These are phyloP conservation scores for Eumeta japonica DNA, from an alignment of 1,140 invertebrate genomes.

Conservation along the genomic window DNA sequence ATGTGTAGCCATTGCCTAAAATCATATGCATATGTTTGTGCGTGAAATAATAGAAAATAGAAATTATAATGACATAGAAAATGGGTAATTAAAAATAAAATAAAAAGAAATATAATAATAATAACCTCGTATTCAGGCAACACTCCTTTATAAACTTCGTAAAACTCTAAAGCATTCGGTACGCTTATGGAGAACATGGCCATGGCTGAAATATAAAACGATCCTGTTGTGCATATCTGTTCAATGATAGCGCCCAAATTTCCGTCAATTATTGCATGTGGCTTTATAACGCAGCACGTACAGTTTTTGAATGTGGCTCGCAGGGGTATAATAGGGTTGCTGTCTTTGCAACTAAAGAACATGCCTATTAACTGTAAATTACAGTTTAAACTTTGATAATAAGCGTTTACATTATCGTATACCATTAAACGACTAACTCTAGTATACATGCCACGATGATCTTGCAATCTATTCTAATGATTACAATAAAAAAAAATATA, in stretches of 20 bases:
- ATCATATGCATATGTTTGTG: too few species aligned
- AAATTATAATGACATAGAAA: background rate
- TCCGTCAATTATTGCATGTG: slow-evolving; percentile 78
- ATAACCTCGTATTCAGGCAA: slow-evolving; percentile 75
- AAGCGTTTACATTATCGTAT: too few species aligned
- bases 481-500: too few species aligned
- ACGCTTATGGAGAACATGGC: slow-evolving; percentile 76
- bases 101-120: slow-evolving; percentile 14
- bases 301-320: slow-evolving; percentile 66
- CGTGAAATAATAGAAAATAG: too few species aligned
- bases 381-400: too few species aligned
- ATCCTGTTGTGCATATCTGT: slow-evolving; percentile 68
- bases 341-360: slow-evolving; percentile 62
- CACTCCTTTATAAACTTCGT: slow-evolving; percentile 90
- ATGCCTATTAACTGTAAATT: slow-evolving; percentile 60
- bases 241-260: slow-evolving; percentile 73
- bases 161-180: slow-evolving; percentile 83
- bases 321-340: slow-evolving; percentile 45
- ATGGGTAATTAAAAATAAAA: slow-evolving; percentile 14
- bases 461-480: too few species aligned
- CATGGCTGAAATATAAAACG: slow-evolving; percentile 76
- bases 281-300: slow-evolving; percentile 90
- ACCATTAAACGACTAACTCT: too few species aligned
- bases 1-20: slow-evolving; percentile 76
- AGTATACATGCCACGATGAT: too few species aligned